phyloP scores from a whole-genome alignment of 1,140 invertebrate species.

The Oryctes rhinoceros region DNA sequence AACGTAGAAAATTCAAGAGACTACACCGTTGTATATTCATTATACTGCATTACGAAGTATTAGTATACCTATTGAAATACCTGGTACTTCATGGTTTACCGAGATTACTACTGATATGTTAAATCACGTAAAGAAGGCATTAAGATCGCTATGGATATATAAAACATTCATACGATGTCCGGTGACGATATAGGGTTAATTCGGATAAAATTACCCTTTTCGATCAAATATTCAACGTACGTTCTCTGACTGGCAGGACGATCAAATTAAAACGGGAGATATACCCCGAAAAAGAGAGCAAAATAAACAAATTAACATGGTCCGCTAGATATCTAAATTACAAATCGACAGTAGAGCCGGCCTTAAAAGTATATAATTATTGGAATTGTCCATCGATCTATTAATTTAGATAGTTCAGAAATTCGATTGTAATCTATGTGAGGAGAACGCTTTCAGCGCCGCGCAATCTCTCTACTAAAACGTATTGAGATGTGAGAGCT shows the following conservation, averaged over 20 bases:
- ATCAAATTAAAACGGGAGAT: neutral
- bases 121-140: constrained; percentile 14
- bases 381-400: constrained; percentile 21
- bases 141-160: neutral
- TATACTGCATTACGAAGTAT: neutral
- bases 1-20: no score
- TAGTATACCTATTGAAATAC: no score
- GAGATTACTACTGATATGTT: neutral
- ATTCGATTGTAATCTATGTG: constrained; percentile 32
- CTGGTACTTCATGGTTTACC: neutral
- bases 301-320: constrained; percentile 21
- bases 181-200: constrained; percentile 24
- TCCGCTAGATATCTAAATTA: constrained; percentile 19
- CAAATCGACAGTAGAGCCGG: constrained; percentile 6
- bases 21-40: neutral
- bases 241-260: neutral
- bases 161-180: neutral
- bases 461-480: constrained; percentile 4
- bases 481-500: neutral
- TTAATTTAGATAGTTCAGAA: constrained; percentile 25
- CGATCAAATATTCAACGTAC: constrained; percentile 15
- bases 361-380: constrained; percentile 23
- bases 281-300: neutral
- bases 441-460: neutral
- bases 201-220: neutral